Percentiles rank a stretch among this genome's conserved stretches.
These are phyloP conservation scores for Myrmecobius fasciatus DNA, from an alignment of 2,113 vertebrate genomes.

Conservation along the genomic window DNA sequence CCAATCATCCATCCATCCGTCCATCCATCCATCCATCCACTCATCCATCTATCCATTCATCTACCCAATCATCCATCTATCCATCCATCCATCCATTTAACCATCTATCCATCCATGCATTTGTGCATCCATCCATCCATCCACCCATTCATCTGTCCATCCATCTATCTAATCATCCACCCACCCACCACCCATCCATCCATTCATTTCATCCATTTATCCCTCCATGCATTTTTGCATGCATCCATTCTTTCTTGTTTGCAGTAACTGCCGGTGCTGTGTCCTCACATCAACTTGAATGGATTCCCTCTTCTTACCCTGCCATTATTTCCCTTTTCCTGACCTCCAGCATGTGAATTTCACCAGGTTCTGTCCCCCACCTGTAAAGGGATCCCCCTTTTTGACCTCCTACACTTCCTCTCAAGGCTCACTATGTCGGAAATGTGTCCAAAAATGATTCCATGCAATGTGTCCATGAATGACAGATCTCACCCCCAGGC, in stretches of 20 bases:
- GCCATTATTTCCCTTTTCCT: background rate
- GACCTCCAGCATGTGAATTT: background rate
- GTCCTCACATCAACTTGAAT: background rate
- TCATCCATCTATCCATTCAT: no score
- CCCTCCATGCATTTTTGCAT: no score
- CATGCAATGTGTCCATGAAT: background rate
- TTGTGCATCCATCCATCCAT: no score
- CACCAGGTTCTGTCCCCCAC: background rate
- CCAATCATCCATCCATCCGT: no score
- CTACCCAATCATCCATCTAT: background rate
- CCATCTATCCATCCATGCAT: no score
- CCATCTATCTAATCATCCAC: no score
- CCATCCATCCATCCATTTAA: background rate
- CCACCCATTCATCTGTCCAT: background rate
- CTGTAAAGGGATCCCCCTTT: background rate
- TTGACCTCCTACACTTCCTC: background rate
- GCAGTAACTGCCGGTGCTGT: background rate
- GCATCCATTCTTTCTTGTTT: background rate
- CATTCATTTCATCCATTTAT: background rate
- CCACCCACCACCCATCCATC: no score
- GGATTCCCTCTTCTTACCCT: background rate
- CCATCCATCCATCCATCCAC: no score
- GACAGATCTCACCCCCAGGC: background rate
- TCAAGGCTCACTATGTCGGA: background rate
- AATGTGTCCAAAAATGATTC: background rate